Evolutionary conservation across 2,113 vertebrate species (phyloP).

Genomic region (Tauraco erythrolophus): DNA sequence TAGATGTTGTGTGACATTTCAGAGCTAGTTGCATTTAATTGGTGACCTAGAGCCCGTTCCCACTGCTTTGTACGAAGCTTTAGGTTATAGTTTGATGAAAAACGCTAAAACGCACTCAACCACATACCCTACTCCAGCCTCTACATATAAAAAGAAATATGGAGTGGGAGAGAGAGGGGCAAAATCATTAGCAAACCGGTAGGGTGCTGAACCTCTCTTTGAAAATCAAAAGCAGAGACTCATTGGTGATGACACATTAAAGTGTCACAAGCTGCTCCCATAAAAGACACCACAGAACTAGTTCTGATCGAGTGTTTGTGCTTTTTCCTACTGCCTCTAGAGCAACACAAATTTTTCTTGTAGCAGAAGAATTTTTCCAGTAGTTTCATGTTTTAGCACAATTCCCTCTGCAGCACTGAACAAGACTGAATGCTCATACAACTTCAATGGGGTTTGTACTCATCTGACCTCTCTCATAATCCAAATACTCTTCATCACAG

Average conservation of each 20-base stretch:
- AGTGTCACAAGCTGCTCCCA: neutral
- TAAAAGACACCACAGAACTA: neutral
- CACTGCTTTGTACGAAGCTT: neutral
- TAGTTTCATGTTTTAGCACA: neutral
- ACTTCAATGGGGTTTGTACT: neutral
- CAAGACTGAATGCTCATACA: neutral
- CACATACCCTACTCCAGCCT: neutral
- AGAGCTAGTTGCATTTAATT: conserved; percentile 36
- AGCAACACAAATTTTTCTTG: neutral
- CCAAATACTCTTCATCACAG: conserved; percentile 39
- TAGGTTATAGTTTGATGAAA: conserved; percentile 18
- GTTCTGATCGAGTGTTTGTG: neutral
- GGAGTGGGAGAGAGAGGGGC: neutral
- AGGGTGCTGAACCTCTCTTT: neutral
- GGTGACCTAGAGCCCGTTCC: conserved; percentile 5
- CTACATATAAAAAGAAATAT: neutral
- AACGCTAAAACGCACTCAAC: neutral
- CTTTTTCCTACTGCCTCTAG: neutral
- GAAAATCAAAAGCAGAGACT: conserved; percentile 38
- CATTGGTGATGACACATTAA: conserved; percentile 9
- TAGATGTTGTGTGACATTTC: conserved; percentile 47
- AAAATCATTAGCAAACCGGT: conserved; percentile 3
- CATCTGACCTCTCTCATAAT: conserved; percentile 32
- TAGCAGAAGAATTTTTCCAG: neutral
- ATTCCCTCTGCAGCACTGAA: neutral